Evolutionary conservation across 1,140 invertebrate genomes (phyloP), one percentile per base, ranked within the genome.

Genomic region (Euwallacea fornicatus): DNA sequence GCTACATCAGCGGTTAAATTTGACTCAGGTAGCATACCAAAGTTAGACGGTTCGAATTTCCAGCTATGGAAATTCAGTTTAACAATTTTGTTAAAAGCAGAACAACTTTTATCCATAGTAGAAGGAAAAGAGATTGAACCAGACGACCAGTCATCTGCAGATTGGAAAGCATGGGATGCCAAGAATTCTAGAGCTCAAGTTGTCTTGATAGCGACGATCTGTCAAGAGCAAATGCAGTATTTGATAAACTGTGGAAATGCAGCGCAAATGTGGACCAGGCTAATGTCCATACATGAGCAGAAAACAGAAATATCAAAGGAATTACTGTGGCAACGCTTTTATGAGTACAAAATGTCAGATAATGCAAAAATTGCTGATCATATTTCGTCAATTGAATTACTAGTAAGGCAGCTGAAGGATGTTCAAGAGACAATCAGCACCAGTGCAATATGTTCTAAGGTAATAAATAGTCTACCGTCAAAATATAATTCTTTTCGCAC

Each of bases 261-360:
- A 41, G 77, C 76, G 7, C 76, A 76, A 56, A 83, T 82, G 80
- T 83, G 81, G 81, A 62, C 60, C 9, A 78, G 77, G 21, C 58
- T 82, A 0, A 41, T 63, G 0, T 72, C 75, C 41, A 71, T 82
- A 0, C 81, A 82, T 56, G 81, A 82, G 53, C 78, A 82, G 21
- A 81, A 44, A 44, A 67, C 65, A 4, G 65, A 67, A 59, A 21
- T 67, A 9, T 67, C 54, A 6, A 67, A 59, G 16, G 53, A 67
- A 44, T 13, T 67, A 11, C 41, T 67, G 10, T 68, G 66, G 56
- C 66, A 68, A 53, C 41, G n/a, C 8, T 68, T 68, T 42, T 68
- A 68, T 61, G 66, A 68, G 9, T 60, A 60, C 9, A 68, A 42
- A 50, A 68, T 68, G 55, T 10, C 44, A 7, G 44, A 60, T 2